phyloP scores from a whole-genome alignment of 2,797 vertebrate genomes.

The Galagoides demidoff region DNA sequence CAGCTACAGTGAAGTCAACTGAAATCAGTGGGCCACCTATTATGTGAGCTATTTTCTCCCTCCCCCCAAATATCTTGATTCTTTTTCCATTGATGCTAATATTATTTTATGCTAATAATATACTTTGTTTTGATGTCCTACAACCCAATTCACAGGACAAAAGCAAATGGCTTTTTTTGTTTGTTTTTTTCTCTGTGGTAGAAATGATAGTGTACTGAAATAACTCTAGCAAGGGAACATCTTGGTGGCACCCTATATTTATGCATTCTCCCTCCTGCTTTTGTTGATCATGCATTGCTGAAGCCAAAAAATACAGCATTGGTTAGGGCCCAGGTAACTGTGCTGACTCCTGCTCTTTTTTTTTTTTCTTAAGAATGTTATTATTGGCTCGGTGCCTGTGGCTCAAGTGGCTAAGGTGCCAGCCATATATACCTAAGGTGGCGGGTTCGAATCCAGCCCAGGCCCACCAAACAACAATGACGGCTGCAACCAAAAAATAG shows the following conservation, averaged over 20 bases:
- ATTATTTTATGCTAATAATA: conserved; percentile 80
- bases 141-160: conserved; percentile 71
- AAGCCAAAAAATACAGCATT: conserved; percentile 73
- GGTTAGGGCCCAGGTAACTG: conserved; percentile 80
- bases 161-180: conserved; percentile 14
- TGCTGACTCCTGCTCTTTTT: conserved; percentile 41
- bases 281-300: background rate
- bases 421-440: too few species aligned
- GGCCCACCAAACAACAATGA: too few species aligned
- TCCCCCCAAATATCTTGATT: conserved; percentile 59
- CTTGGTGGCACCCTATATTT: background rate
- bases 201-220: background rate
- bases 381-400: too few species aligned
- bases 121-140: conserved; percentile 68
- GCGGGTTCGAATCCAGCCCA: too few species aligned
- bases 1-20: conserved; percentile 74
- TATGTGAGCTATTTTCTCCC: conserved; percentile 66
- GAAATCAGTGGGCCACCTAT: conserved; percentile 81
- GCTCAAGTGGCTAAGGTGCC: too few species aligned
- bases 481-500: too few species aligned
- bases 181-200: conserved; percentile 5
- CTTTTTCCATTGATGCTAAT: conserved; percentile 80
- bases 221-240: conserved; percentile 24
- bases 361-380: too few species aligned
- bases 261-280: conserved; percentile 30